Evolutionary conservation across 2,113 vertebrate genomes (phyloP), one percentile per base, ranked within the genome.

Genomic region (Plestiodon gilberti): DNA sequence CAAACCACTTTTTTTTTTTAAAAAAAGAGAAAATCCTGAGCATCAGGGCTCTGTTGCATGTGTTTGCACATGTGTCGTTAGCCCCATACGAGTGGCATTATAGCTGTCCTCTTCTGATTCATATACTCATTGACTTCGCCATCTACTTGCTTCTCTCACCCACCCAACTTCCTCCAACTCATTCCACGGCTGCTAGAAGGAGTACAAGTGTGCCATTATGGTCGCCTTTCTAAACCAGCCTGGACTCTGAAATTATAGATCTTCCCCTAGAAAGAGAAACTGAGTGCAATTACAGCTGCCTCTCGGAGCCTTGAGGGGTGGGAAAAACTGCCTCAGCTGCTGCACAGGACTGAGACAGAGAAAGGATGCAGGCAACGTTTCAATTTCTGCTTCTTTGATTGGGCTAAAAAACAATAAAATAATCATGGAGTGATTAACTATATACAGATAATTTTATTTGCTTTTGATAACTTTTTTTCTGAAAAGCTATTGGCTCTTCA

Each of bases 311-410:
- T 52, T 57, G 59, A 59, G 22, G 55, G 15, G 13, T 82, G 62
- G 13, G 38, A 38, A 65, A 11, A 1, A 15, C 6, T n/a, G 3
- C 33, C 13, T 11, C 20, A 70, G 15, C 30, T 35, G 30, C 48
- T 69, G 30, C 43, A 82, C 1, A 70, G 80, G 55, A 82, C 48
- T 9, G n/a, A 76, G 43, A 11, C 23, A 20, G 23, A 38, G 7
- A 82, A 25, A 59, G n/a, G 14, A 28, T 52, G 14, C 30, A n/a
- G 18, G 69, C 23, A 55, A 70, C 78, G 48, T 38, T 22, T 91
- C 30, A 0, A 62, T n/a, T n/a, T 81, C 1, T 88, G 48, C 84
- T 91, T 90, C 89, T 38, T 87, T 83, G 88, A 73, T 90, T 80
- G 35, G 83, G 2, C 61, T 90, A n/a, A n/a, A n/a, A 52, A 89